phyloP scores from a whole-genome alignment of 2,888 invertebrate species.

The Hydropsyche betteni region DNA sequence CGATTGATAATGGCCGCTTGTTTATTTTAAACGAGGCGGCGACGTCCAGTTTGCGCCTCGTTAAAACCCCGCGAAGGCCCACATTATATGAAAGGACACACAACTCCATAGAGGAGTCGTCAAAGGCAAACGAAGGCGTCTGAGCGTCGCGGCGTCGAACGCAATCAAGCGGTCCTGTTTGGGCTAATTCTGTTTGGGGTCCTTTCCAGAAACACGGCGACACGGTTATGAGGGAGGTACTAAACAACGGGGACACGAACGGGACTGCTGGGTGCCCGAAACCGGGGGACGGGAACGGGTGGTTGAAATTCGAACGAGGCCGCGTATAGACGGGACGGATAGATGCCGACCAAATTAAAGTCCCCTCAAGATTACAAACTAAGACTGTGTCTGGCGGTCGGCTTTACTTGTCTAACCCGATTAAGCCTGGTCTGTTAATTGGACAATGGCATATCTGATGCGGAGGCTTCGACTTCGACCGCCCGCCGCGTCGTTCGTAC shows the following conservation, averaged over 20 bases:
- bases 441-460: conserved; percentile 40
- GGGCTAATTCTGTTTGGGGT: neutral
- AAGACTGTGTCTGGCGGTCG: conserved; percentile 46
- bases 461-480: conserved; percentile 29
- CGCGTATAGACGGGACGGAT: conserved; percentile 1
- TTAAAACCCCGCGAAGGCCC: neutral
- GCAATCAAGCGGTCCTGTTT: conserved; percentile 4
- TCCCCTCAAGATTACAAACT: conserved; percentile 47
- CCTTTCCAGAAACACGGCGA: conserved; percentile 6
- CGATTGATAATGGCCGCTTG: conserved; percentile 23
- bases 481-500: neutral
- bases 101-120: neutral
- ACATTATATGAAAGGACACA: too few species aligned
- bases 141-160: neutral
- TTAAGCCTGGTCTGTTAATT: conserved; percentile 45
- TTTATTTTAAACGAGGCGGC: neutral
- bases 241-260: neutral
- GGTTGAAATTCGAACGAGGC: neutral
- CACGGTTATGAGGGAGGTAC: conserved; percentile 12
- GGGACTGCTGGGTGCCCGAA: neutral
- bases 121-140: conserved; percentile 4
- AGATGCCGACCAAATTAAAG: conserved; percentile 35
- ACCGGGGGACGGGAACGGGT: neutral
- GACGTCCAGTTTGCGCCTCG: neutral
- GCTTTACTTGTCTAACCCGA: conserved; percentile 47